phyloP scores from a whole-genome alignment of 1,140 invertebrate genomes.

The Papilio polyxenes region DNA sequence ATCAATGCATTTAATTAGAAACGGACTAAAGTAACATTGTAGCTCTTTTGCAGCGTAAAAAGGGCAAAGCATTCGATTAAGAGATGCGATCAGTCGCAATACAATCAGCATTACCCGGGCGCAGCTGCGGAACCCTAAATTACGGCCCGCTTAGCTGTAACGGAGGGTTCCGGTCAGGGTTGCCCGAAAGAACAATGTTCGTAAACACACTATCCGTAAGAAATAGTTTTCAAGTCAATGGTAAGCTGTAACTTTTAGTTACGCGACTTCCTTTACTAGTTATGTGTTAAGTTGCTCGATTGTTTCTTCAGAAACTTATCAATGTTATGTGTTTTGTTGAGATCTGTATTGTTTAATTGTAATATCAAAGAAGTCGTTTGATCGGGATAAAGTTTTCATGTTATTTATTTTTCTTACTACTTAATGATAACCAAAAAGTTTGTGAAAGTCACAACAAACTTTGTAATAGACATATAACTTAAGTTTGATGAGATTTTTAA shows the following conservation, averaged over 20 bases:
- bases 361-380: neutral
- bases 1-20: neutral
- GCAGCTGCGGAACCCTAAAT: slow-evolving; percentile 72
- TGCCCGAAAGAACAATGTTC: slow-evolving; percentile 18
- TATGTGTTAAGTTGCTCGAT: neutral
- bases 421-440: neutral
- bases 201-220: slow-evolving; percentile 15
- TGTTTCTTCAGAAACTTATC: neutral
- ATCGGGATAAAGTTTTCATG: neutral
- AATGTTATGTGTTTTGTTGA: slow-evolving; percentile 20
- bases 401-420: neutral
- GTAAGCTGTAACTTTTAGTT: slow-evolving; percentile 8
- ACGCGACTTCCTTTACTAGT: slow-evolving; percentile 17
- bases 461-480: too few relatives aligned
- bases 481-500: too few relatives aligned
- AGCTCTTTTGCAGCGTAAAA: slow-evolving; percentile 49
- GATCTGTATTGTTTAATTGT: slow-evolving; percentile 6
- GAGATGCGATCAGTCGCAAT: slow-evolving; percentile 57
- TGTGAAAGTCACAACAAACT: neutral
- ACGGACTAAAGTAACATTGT: neutral
- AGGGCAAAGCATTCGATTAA: slow-evolving; percentile 61
- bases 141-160: slow-evolving; percentile 63
- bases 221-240: slow-evolving; percentile 21
- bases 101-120: slow-evolving; percentile 72
- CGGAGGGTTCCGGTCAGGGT: slow-evolving; percentile 54